These are phyloP conservation scores for Lagorchestes hirsutus DNA, from an alignment of 2,797 vertebrate genomes.

Conservation along the genomic window DNA sequence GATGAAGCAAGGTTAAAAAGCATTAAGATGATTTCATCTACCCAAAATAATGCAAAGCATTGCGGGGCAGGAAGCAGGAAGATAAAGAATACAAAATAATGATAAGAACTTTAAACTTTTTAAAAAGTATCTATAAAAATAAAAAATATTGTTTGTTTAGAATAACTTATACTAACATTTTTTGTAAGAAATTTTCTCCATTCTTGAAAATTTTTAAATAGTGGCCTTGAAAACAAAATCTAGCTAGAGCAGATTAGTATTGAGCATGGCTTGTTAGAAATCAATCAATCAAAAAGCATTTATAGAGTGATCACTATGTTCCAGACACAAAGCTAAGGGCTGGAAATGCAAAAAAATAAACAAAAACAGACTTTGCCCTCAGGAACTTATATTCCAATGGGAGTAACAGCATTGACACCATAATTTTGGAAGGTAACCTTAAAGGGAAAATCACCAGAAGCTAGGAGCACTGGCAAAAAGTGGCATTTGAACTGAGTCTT, in stretches of 20 bases:
- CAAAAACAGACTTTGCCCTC: neutral
- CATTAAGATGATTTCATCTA: neutral
- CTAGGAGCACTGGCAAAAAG: neutral
- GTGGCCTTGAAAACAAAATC: neutral
- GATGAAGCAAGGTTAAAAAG: neutral
- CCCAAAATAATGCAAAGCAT: conserved; percentile 12
- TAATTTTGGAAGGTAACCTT: neutral
- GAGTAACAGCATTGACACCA: neutral
- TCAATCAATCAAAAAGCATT: neutral
- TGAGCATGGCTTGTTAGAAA: neutral
- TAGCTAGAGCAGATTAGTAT: neutral
- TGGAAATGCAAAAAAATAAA: neutral
- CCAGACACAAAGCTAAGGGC: neutral
- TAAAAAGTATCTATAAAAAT: conserved; percentile 3
- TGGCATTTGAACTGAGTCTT: neutral
- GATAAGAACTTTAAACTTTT: neutral
- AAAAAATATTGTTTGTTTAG: neutral
- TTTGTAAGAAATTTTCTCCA: neutral
- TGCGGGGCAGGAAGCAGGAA: too few species aligned
- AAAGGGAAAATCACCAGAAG: neutral
- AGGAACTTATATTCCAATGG: neutral
- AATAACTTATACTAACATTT: neutral
- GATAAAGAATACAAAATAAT: neutral
- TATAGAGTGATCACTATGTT: neutral
- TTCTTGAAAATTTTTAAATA: neutral